Evolutionary conservation across 2,113 vertebrate genomes (phyloP).

Genomic region (Nerophis lumbriciformis): DNA sequence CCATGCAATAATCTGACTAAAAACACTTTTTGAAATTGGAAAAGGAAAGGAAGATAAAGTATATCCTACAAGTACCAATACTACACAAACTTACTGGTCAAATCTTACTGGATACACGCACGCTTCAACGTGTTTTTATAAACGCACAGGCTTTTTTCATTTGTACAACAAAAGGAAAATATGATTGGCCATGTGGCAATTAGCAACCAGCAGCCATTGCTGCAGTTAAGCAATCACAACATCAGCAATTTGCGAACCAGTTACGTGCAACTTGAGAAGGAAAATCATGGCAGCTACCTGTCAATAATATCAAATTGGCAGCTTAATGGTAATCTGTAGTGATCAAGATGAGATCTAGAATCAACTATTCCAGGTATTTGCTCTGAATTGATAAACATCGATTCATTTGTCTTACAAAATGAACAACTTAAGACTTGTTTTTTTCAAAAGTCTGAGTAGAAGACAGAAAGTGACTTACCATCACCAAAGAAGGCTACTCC

Average conservation of each 20-base stretch:
- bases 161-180: constrained; percentile 8
- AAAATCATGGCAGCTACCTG: not conserved
- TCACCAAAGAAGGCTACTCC: constrained; percentile 68
- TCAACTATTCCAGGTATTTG: not conserved
- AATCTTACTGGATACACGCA: constrained; percentile 1
- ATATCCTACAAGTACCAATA: constrained; percentile 18
- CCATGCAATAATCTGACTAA: constrained; percentile 4
- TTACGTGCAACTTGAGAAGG: constrained; percentile 10
- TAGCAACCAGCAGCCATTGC: not conserved
- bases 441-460: constrained; percentile 11
- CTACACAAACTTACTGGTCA: not conserved
- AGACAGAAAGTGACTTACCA: constrained; percentile 64
- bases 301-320: constrained; percentile 6
- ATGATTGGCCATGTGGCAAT: not conserved
- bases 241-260: not conserved
- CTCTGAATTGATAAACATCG: not conserved
- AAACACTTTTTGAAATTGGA: not conserved
- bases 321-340: not conserved
- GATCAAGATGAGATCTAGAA: not conserved
- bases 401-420: constrained; percentile 4
- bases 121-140: constrained; percentile 7
- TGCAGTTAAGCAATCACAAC: not conserved
- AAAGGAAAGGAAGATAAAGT: not conserved
- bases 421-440: constrained; percentile 1
- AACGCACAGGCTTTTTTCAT: not conserved